phyloP scores from a whole-genome alignment of 2,888 invertebrate genomes.

The Eupithecia subfuscata region DNA sequence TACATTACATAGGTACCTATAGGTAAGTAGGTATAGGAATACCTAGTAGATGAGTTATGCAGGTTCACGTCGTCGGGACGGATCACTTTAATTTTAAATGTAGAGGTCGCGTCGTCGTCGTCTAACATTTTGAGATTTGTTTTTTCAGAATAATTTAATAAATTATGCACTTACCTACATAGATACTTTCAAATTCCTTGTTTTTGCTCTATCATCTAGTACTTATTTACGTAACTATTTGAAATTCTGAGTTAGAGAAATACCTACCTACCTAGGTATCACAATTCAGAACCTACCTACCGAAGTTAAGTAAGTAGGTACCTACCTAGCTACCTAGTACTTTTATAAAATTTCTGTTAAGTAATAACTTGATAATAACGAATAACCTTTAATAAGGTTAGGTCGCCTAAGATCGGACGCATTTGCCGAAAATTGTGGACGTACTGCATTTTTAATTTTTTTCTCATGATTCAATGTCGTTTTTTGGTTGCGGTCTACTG shows the following conservation, averaged over 20 bases:
- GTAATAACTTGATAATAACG: no score
- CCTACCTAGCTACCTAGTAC: no score
- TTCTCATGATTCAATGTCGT: no score
- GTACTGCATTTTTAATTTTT: no score
- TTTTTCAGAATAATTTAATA: conserved; percentile 20
- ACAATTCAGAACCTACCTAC: not conserved
- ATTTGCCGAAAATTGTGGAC: no score
- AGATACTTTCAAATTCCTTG: conserved; percentile 2
- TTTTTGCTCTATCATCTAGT: conserved; percentile 25
- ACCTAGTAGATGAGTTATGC: conserved; percentile 36
- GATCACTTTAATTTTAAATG: conserved; percentile 37
- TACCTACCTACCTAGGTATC: not conserved
- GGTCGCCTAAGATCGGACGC: no score
- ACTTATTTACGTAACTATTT: conserved; percentile 20
- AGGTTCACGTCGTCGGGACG: conserved; percentile 19
- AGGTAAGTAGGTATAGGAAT: no score
- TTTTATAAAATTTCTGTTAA: no score
- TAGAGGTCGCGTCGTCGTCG: conserved; percentile 36
- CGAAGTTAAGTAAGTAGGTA: no score
- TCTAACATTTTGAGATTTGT: conserved; percentile 19
- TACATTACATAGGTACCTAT: no score
- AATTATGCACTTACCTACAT: not conserved
- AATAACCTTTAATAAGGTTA: no score
- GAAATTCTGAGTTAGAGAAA: conserved; percentile 10
- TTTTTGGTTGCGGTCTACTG: no score